Percentiles rank a stretch among this genome's conserved stretches.
These are phyloP conservation scores for Diaphora mendica DNA, from an alignment of 2,888 invertebrate species.

Conservation along the genomic window DNA sequence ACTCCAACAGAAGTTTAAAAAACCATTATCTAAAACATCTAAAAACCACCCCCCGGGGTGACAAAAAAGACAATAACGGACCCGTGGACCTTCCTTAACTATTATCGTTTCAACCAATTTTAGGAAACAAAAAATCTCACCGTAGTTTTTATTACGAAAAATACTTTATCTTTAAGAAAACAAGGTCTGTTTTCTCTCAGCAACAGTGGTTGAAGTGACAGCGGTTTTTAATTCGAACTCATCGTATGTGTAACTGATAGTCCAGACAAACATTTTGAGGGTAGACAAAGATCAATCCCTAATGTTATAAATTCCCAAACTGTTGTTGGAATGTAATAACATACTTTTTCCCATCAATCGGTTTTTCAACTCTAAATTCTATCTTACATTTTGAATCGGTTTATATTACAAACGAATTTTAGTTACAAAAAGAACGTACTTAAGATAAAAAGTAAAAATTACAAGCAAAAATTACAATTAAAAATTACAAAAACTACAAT, in stretches of 20 bases:
- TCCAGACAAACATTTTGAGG: conserved; percentile 46
- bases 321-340: conserved; percentile 14
- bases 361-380: not conserved
- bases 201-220: conserved; percentile 15
- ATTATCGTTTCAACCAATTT: conserved; percentile 52
- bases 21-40: conserved; percentile 49
- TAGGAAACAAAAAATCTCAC: conserved; percentile 37
- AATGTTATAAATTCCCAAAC: conserved; percentile 15
- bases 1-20: conserved; percentile 45
- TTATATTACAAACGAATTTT: not conserved
- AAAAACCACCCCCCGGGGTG: conserved; percentile 50
- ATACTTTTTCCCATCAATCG: conserved; percentile 17
- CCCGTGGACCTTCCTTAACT: conserved; percentile 43
- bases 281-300: conserved; percentile 21
- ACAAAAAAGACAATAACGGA: conserved; percentile 48
- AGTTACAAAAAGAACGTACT: no score
- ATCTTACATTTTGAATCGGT: not conserved
- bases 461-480: no score
- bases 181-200: conserved; percentile 17
- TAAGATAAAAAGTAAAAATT: no score
- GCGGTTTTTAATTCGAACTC: conserved; percentile 31
- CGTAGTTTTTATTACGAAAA: conserved; percentile 18
- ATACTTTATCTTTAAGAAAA: conserved; percentile 7
- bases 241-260: conserved; percentile 46
- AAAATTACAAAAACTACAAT: no score